Conservation (phyloP, 2,888 invertebrate genomes). For the Pilophorus perplexus region DNA sequence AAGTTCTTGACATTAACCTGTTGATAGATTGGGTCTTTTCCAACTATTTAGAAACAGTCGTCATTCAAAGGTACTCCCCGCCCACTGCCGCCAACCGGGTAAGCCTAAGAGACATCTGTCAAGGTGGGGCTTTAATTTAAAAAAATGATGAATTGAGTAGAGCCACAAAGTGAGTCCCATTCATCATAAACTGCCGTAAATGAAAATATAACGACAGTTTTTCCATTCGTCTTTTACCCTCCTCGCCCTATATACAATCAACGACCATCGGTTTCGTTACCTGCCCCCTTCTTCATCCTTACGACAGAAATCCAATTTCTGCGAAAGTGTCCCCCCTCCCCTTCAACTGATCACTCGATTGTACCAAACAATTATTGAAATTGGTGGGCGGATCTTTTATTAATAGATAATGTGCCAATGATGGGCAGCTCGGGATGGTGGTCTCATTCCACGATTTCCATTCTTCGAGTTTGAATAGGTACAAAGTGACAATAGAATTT, state of each 20-base stretch:
- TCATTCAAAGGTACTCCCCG: conserved; percentile 33
- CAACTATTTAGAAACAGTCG: conserved; percentile 38
- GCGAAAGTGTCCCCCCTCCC: too few relatives aligned
- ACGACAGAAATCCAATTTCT: conserved; percentile 10
- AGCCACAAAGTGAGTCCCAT: conserved; percentile 33
- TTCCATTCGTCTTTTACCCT: conserved; percentile 36
- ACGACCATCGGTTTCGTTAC: background rate
- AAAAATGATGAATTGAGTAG: conserved; percentile 39
- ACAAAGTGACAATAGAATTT: too few relatives aligned
- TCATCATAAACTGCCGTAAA: conserved; percentile 39
- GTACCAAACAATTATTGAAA: too few relatives aligned
- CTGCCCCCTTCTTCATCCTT: too few relatives aligned
- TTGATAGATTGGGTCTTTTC: conserved; percentile 38
- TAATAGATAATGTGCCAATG: too few relatives aligned
- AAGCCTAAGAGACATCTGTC: conserved; percentile 36
- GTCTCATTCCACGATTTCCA: too few relatives aligned
- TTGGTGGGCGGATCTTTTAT: too few relatives aligned
- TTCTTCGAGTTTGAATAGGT: too few relatives aligned
- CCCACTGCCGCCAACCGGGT: too few relatives aligned
- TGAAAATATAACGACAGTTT: conserved; percentile 40
- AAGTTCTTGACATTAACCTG: conserved; percentile 36
- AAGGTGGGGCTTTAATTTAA: conserved; percentile 35
- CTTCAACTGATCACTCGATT: too few relatives aligned
- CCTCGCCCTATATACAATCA: too few relatives aligned
- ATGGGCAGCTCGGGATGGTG: too few relatives aligned